Conservation (phyloP, 2,888 invertebrate genomes). For the Ophioninae sp. region DNA sequence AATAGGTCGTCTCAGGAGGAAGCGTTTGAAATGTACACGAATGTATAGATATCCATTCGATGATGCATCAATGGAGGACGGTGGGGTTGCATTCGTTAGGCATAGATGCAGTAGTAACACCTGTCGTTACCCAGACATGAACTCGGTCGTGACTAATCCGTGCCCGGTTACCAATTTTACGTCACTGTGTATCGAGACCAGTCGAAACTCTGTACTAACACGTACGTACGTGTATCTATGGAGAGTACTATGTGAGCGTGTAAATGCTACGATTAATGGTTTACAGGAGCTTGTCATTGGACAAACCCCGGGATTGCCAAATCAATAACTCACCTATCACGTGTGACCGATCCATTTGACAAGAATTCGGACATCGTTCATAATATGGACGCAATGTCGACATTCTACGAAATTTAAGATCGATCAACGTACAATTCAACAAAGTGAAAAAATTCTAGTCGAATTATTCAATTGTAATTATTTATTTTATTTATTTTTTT, state of each 20-base stretch:
- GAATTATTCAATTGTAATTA: too few species aligned
- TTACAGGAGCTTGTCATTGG: conserved; percentile 75
- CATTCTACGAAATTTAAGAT: too few species aligned
- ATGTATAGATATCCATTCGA: not conserved
- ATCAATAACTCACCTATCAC: conserved; percentile 75
- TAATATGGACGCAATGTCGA: not conserved
- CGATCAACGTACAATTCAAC: too few species aligned
- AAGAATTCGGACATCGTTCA: conserved; percentile 15
- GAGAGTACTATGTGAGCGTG: not conserved
- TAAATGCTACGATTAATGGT: conserved; percentile 72
- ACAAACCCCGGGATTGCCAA: conserved; percentile 70
- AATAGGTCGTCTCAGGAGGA: not conserved
- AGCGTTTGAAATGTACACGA: not conserved
- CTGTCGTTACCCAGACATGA: conserved; percentile 77
- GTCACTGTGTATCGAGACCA: conserved; percentile 65
- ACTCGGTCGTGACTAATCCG: conserved; percentile 77
- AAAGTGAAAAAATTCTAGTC: too few species aligned
- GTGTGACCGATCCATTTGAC: conserved; percentile 73
- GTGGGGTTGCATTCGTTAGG: conserved; percentile 1
- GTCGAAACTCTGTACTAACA: conserved; percentile 33
- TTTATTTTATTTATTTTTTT: too few species aligned
- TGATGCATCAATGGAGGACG: conserved; percentile 1
- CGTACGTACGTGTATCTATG: conserved; percentile 55
- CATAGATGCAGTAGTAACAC: conserved; percentile 68
- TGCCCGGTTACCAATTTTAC: conserved; percentile 75